Evolutionary conservation across 2,888 invertebrate species (phyloP).

Genomic region (Hirtodrosophila confusa): DNA sequence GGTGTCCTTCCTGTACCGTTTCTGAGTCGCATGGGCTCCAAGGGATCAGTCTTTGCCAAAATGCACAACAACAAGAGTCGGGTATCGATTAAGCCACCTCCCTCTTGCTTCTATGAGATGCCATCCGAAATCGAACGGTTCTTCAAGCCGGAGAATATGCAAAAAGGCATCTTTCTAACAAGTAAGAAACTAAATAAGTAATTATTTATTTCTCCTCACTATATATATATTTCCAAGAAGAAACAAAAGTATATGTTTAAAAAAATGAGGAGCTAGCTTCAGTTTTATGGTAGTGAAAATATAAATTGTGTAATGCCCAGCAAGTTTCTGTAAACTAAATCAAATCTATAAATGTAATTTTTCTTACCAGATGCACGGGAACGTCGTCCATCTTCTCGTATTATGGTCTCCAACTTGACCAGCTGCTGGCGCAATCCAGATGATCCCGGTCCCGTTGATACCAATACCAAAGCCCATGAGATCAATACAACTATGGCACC

Average conservation of each 20-base stretch:
- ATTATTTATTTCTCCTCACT: too few relatives aligned
- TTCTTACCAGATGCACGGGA: slow-evolving; percentile 70
- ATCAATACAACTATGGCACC: slow-evolving; percentile 21
- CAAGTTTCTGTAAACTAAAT: too few relatives aligned
- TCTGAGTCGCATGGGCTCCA: slow-evolving; percentile 41
- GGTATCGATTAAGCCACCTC: slow-evolving; percentile 38
- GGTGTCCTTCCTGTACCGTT: slow-evolving; percentile 52
- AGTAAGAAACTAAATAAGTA: slow-evolving; percentile 69
- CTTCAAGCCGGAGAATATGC: slow-evolving; percentile 44
- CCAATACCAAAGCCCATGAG: slow-evolving; percentile 43
- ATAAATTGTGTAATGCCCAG: too few relatives aligned
- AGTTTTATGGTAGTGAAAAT: too few relatives aligned
- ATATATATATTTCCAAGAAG: too few relatives aligned
- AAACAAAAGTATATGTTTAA: too few relatives aligned
- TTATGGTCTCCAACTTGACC: slow-evolving; percentile 60
- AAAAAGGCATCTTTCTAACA: slow-evolving; percentile 74
- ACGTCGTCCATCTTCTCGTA: slow-evolving; percentile 58
- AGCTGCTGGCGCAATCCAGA: slow-evolving; percentile 70
- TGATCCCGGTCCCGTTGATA: slow-evolving; percentile 73
- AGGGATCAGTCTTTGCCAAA: slow-evolving; percentile 69
- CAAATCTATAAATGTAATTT: too few relatives aligned
- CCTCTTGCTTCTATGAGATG: slow-evolving; percentile 53
- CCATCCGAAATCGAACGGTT: slow-evolving; percentile 55
- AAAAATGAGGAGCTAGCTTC: too few relatives aligned
- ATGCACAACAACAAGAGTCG: slow-evolving; percentile 43